phyloP scores from a whole-genome alignment of 2,797 vertebrate species.

The Spinus pinus region DNA sequence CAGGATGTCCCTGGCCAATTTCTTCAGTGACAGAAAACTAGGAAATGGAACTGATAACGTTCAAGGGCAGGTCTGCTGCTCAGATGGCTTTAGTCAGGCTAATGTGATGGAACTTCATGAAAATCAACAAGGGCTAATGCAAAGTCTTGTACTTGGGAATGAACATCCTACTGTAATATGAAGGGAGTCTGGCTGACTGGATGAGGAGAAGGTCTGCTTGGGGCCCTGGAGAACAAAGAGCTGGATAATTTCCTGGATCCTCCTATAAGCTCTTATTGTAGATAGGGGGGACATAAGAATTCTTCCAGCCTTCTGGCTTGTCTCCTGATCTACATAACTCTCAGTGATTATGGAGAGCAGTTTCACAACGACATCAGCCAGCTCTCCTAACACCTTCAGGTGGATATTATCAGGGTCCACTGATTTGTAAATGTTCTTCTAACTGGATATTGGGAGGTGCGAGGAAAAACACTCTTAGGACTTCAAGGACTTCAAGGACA shows the following conservation, averaged over 20 bases:
- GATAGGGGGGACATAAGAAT: not conserved
- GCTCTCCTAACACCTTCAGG: not conserved
- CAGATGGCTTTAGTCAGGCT: not conserved
- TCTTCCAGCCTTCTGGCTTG: not conserved
- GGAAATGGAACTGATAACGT: not conserved
- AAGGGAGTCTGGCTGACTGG: not conserved
- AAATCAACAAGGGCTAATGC: not conserved
- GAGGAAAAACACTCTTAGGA: not conserved
- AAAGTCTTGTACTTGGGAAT: not conserved
- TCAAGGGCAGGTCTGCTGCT: not conserved
- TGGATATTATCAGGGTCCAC: not conserved
- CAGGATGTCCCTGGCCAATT: too few species aligned
- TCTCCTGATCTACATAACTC: not conserved
- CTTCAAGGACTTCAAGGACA: not conserved
- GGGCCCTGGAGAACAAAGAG: not conserved
- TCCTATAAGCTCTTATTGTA: not conserved
- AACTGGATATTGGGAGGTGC: not conserved
- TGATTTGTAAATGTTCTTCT: accelerated
- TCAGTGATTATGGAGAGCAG: not conserved
- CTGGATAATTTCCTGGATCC: not conserved
- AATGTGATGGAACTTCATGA: not conserved
- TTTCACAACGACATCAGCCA: accelerated
- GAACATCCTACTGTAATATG: accelerated
- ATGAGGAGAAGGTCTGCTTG: not conserved
- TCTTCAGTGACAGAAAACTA: not conserved